These are phyloP conservation scores for Ericerus pela DNA, from an alignment of 1,140 invertebrate genomes.

Conservation along the genomic window DNA sequence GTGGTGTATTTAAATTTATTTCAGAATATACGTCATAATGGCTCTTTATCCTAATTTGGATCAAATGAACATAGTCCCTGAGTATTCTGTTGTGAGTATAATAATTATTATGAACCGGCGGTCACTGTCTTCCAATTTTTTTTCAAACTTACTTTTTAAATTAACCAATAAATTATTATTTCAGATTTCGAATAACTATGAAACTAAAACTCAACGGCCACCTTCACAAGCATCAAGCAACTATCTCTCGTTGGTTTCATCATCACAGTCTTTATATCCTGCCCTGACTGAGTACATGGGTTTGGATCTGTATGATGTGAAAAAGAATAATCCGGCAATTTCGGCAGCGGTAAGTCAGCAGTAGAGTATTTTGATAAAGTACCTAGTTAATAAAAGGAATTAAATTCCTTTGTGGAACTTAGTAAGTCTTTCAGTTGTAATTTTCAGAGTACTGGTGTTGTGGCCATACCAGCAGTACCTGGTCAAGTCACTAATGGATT, in stretches of 20 bases:
- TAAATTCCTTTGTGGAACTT: no score
- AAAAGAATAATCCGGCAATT: no score
- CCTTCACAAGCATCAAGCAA: background rate
- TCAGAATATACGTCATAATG: background rate
- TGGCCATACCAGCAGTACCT: background rate
- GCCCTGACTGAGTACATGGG: background rate
- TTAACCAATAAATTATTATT: background rate
- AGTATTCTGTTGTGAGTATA: background rate
- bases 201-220: background rate
- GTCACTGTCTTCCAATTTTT: background rate
- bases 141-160: background rate
- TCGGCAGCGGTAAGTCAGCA: no score
- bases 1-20: no score
- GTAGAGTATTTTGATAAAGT: no score
- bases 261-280: conserved; percentile 4
- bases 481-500: conserved; percentile 1
- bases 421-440: no score
- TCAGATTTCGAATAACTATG: background rate
- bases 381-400: no score
- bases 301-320: background rate
- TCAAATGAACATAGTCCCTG: background rate
- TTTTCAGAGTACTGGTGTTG: background rate
- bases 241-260: no score
- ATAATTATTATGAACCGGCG: background rate
- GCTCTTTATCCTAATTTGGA: background rate